phyloP scores from a whole-genome alignment of 2,888 invertebrate species.

The Linyphia triangularis region DNA sequence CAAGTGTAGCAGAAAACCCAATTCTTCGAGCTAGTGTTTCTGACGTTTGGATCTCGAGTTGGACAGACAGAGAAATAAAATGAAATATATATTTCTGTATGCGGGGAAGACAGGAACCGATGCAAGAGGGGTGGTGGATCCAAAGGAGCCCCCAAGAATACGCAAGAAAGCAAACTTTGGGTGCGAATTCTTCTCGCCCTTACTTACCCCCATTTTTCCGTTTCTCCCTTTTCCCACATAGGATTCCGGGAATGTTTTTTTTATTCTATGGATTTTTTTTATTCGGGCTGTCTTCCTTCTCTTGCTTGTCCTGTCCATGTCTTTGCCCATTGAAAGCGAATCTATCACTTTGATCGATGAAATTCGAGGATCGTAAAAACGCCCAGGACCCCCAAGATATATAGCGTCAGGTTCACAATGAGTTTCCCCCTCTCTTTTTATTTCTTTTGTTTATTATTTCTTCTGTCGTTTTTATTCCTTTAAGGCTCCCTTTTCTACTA shows the following conservation, averaged over 20 bases:
- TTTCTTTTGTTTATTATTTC: conserved; percentile 42
- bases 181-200: conserved; percentile 37
- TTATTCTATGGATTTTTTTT: conserved; percentile 14
- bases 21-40: conserved; percentile 43
- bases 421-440: conserved; percentile 16
- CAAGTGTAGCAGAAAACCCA: conserved; percentile 58
- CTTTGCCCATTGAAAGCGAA: conserved; percentile 66
- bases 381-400: conserved; percentile 58
- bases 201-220: conserved; percentile 34
- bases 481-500: neutral
- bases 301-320: conserved; percentile 63
- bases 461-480: conserved; percentile 50
- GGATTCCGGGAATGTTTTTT: conserved; percentile 37
- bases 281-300: conserved; percentile 15
- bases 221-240: conserved; percentile 20
- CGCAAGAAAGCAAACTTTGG: conserved; percentile 50
- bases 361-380: conserved; percentile 67
- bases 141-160: neutral
- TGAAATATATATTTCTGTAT: conserved; percentile 33
- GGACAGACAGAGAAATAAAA: conserved; percentile 31
- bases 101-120: neutral
- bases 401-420: conserved; percentile 60
- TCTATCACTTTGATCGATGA: conserved; percentile 69
- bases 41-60: conserved; percentile 33
- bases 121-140: neutral